A percentile compares a stretch with the other conserved stretches of the same genome.
Conservation (phyloP, 2,888 invertebrate genomes). For the Torymus tubicola region DNA sequence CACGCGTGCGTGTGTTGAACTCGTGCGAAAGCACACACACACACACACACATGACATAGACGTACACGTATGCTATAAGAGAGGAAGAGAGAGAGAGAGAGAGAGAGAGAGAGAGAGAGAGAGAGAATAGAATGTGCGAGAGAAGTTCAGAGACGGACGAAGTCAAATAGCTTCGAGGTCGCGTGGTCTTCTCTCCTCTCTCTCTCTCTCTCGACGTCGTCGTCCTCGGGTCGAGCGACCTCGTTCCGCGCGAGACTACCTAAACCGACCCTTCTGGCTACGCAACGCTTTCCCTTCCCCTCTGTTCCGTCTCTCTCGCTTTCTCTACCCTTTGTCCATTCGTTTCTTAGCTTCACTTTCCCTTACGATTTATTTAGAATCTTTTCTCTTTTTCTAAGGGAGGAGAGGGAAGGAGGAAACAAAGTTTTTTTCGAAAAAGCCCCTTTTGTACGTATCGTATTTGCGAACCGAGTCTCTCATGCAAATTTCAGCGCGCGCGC, state of each 20-base stretch:
- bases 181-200: conserved; percentile 1
- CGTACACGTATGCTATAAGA: background rate
- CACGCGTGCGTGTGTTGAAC: background rate
- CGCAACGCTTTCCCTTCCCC: conserved; percentile 2
- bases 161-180: conserved; percentile 48
- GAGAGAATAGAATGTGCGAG: background rate
- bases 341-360: background rate
- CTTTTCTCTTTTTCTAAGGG: too few species aligned
- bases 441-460: too few species aligned
- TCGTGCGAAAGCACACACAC: background rate
- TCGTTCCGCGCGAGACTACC: background rate
- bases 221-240: background rate
- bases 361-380: background rate
- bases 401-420: too few species aligned
- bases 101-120: background rate
- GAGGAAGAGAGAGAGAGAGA: background rate
- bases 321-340: background rate
- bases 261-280: conserved; percentile 29
- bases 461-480: too few species aligned
- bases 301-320: conserved; percentile 9
- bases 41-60: too few species aligned
- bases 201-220: background rate
- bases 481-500: too few species aligned
- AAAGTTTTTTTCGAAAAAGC: too few species aligned
- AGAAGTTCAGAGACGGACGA: conserved; percentile 30